Percentiles rank a stretch among this genome's conserved stretches.
Evolutionary conservation across 2,888 invertebrate species (phyloP).

Genomic region (Plagodis pulveraria): DNA sequence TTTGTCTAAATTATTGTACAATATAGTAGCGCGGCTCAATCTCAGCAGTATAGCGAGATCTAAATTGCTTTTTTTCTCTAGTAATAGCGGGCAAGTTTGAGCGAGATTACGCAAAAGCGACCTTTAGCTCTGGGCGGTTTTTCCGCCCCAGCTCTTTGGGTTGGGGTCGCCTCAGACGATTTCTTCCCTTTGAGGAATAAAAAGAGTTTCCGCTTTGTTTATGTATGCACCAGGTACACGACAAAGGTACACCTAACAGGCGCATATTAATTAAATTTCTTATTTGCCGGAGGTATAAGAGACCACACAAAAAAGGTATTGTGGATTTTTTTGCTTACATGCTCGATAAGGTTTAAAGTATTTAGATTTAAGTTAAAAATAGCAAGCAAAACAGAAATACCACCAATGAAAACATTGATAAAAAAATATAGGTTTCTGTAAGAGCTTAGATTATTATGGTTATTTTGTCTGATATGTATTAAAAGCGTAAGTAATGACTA

Average conservation of each 20-base stretch:
- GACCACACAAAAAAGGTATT: no score
- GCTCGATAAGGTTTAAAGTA: no score
- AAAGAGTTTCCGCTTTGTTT: conserved; percentile 36
- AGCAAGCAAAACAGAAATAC: no score
- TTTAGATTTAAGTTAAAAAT: no score
- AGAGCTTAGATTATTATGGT: no score
- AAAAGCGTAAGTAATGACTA: no score
- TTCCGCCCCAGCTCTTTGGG: conserved; percentile 54
- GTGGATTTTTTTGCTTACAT: no score
- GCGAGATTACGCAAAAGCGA: conserved; percentile 62
- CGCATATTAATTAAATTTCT: conserved; percentile 9
- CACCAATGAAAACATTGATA: no score
- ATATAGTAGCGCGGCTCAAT: conserved; percentile 36
- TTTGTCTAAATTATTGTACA: conserved; percentile 29
- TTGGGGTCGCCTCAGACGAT: conserved; percentile 45
- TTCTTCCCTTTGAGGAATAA: conserved; percentile 49
- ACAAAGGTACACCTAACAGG: neutral
- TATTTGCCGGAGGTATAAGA: neutral
- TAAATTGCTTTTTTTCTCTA: conserved; percentile 61
- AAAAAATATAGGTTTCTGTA: no score
- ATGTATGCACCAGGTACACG: conserved; percentile 13
- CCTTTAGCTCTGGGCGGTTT: conserved; percentile 63
- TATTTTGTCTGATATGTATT: no score
- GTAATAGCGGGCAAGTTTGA: conserved; percentile 41
- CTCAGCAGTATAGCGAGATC: conserved; percentile 46